A percentile compares a stretch with the other conserved stretches of the same genome.
Conservation (phyloP, 2,888 invertebrate genomes). For the Agelastica alni region DNA sequence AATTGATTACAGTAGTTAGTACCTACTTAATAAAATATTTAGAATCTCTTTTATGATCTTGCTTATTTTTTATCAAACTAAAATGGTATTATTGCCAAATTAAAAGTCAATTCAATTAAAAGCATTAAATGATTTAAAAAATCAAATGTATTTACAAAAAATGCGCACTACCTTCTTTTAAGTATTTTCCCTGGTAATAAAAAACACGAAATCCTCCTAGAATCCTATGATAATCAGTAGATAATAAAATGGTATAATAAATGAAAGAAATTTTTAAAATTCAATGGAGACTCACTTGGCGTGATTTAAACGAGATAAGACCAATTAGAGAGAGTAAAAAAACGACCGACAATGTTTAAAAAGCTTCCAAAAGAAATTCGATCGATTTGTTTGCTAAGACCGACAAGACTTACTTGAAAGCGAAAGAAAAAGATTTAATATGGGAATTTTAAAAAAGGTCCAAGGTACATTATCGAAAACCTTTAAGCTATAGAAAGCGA, state of each 20-base stretch:
- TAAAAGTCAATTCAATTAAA: no score
- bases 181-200: conserved; percentile 4
- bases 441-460: neutral
- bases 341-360: conserved; percentile 23
- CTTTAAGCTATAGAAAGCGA: no score
- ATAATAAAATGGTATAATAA: conserved; percentile 30
- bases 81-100: no score
- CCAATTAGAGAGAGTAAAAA: conserved; percentile 28
- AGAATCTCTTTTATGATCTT: no score
- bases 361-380: conserved; percentile 7
- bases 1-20: no score
- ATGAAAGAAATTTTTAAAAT: conserved; percentile 29
- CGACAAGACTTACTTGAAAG: neutral
- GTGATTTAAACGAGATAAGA: conserved; percentile 28
- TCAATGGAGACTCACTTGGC: conserved; percentile 31
- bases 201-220: conserved; percentile 12
- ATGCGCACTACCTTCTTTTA: no score
- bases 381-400: neutral
- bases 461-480: no score
- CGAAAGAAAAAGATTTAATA: neutral
- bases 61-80: no score
- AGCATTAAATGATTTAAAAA: no score
- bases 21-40: no score
- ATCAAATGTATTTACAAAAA: no score
- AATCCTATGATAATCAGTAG: conserved; percentile 29